Evolutionary conservation across 2,113 vertebrate species (phyloP).

Genomic region (Phainopepla nitens): DNA sequence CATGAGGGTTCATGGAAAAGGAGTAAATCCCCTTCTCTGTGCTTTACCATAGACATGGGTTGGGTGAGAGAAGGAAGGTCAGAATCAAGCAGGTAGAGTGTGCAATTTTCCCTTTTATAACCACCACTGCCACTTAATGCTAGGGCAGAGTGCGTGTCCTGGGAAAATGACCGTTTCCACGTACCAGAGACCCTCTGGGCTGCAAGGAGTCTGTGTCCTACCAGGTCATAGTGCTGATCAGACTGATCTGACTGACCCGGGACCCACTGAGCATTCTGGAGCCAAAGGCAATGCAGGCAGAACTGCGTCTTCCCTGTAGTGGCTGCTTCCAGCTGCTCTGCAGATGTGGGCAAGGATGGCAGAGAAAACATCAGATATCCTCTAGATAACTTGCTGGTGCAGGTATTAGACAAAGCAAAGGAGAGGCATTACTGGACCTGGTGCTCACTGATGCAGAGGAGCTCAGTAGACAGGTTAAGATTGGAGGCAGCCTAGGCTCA

Average conservation of each 20-base stretch:
- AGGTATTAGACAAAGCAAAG: not conserved
- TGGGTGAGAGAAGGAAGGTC: not conserved
- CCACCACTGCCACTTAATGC: not conserved
- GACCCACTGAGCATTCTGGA: accelerated
- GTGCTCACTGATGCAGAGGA: not conserved
- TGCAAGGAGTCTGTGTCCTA: not conserved
- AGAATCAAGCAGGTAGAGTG: not conserved
- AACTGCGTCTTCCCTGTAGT: not conserved
- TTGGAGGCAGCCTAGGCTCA: not conserved
- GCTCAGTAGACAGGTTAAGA: not conserved
- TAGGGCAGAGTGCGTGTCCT: not conserved
- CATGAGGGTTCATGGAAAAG: conserved; percentile 15
- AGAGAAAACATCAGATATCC: not conserved
- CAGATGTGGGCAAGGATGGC: not conserved
- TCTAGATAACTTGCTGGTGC: not conserved
- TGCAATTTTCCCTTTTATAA: not conserved
- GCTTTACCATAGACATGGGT: not conserved
- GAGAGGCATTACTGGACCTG: not conserved
- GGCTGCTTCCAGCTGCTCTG: not conserved
- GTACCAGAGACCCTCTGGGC: not conserved
- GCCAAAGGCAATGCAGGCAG: not conserved
- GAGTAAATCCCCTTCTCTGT: not conserved
- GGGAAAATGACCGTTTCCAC: not conserved
- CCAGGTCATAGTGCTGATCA: not conserved
- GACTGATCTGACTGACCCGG: not conserved